phyloP scores from a whole-genome alignment of 2,113 vertebrate species.

The Nanorana parkeri region DNA sequence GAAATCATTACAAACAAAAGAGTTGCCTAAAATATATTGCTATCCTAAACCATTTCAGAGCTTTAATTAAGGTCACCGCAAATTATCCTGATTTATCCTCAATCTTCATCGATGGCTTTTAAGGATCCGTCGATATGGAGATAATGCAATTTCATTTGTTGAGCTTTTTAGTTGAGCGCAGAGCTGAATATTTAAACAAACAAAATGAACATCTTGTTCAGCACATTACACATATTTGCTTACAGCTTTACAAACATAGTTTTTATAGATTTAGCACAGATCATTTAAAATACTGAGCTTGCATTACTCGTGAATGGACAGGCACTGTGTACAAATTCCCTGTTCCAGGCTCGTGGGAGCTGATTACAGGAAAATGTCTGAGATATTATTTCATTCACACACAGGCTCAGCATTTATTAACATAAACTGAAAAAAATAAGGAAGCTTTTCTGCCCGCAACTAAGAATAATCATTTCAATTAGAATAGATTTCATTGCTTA shows the following conservation, averaged over 20 bases:
- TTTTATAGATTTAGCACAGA: conserved; percentile 48
- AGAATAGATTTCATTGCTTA: conserved; percentile 59
- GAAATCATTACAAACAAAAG: conserved; percentile 47
- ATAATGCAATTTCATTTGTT: conserved; percentile 64
- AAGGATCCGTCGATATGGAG: conserved; percentile 64
- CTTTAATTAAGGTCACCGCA: conserved; percentile 42
- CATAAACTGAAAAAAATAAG: conserved; percentile 60
- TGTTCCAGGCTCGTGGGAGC: conserved; percentile 61
- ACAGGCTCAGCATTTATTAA: conserved; percentile 65
- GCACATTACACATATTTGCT: conserved; percentile 58
- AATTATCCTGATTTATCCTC: conserved; percentile 56
- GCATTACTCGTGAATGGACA: conserved; percentile 39
- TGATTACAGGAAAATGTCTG: conserved; percentile 69
- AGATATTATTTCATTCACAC: conserved; percentile 68
- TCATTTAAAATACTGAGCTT: conserved; percentile 1
- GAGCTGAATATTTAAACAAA: conserved; percentile 62
- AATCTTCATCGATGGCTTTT: conserved; percentile 68
- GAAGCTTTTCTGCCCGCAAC: conserved; percentile 56
- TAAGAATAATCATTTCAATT: conserved; percentile 68
- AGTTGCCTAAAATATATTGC: conserved; percentile 36
- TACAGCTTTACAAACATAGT: conserved; percentile 40
- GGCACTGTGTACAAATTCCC: conserved; percentile 64
- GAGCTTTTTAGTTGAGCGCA: conserved; percentile 62
- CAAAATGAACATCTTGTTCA: conserved; percentile 61
- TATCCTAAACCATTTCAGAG: conserved; percentile 8